Conservation (phyloP, 2,113 vertebrate species). For the Gallinago paraguaiae region DNA sequence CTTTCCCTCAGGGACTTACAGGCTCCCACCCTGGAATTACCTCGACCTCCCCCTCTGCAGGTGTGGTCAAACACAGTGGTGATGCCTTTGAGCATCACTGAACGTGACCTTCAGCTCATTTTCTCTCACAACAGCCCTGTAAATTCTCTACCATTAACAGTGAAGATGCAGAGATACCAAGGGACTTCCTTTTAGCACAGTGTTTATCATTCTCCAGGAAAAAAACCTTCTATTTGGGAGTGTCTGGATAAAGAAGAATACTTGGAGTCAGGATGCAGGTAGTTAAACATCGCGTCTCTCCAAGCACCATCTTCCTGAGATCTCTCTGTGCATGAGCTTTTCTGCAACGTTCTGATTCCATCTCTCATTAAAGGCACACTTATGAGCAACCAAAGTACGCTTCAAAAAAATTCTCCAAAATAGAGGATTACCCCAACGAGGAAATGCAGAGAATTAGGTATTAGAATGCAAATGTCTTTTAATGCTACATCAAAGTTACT, state of each 20-base stretch:
- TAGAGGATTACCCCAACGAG: background rate
- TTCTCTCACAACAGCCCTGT: background rate
- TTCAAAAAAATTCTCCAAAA: background rate
- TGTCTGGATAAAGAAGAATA: background rate
- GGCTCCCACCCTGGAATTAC: background rate
- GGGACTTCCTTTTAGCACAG: background rate
- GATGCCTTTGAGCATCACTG: background rate
- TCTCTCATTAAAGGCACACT: background rate
- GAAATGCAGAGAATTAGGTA: background rate
- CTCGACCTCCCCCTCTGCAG: background rate
- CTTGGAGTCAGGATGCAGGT: background rate
- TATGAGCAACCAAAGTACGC: background rate
- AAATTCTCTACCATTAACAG: background rate
- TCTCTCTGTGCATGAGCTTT: background rate
- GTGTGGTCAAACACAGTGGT: background rate
- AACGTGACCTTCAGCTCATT: background rate
- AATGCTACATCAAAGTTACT: slow-evolving; percentile 15
- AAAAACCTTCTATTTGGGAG: background rate
- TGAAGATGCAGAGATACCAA: background rate
- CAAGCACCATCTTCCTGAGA: background rate
- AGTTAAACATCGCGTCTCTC: background rate
- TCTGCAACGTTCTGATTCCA: background rate
- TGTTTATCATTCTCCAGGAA: background rate
- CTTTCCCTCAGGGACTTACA: fast-evolving
- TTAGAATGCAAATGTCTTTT: slow-evolving; percentile 36